Evolutionary conservation across 2,113 vertebrate genomes (phyloP).

Genomic region (Acrocephalus kingi): DNA sequence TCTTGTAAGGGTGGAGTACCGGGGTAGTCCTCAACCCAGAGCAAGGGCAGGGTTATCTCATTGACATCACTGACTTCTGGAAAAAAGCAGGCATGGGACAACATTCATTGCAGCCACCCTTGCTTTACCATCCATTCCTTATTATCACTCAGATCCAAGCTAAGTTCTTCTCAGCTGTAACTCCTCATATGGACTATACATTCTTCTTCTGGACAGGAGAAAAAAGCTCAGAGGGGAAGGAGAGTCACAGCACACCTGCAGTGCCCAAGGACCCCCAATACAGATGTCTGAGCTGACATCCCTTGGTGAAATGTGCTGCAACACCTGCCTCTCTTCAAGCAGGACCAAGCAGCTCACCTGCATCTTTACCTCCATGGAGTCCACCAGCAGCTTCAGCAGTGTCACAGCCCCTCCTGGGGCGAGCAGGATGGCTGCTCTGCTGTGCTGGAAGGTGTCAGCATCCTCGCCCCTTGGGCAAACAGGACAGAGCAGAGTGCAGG

Average conservation of each 20-base stretch:
- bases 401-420: background rate
- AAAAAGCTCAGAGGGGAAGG: background rate
- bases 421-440: accelerated
- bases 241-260: background rate
- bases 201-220: background rate
- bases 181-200: background rate
- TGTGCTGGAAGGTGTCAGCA: background rate
- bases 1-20: background rate
- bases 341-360: background rate
- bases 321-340: background rate
- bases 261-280: background rate
- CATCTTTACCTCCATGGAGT: background rate
- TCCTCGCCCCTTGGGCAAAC: background rate
- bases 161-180: background rate
- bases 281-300: background rate
- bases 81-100: background rate
- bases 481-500: background rate
- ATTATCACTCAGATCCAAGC: background rate
- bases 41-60: background rate
- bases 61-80: background rate
- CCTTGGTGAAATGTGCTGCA: background rate
- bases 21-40: background rate
- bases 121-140: background rate
- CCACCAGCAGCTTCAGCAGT: background rate
- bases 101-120: background rate